Evolutionary conservation across 2,797 vertebrate species (phyloP).

Genomic region (Siniperca obscura): DNA sequence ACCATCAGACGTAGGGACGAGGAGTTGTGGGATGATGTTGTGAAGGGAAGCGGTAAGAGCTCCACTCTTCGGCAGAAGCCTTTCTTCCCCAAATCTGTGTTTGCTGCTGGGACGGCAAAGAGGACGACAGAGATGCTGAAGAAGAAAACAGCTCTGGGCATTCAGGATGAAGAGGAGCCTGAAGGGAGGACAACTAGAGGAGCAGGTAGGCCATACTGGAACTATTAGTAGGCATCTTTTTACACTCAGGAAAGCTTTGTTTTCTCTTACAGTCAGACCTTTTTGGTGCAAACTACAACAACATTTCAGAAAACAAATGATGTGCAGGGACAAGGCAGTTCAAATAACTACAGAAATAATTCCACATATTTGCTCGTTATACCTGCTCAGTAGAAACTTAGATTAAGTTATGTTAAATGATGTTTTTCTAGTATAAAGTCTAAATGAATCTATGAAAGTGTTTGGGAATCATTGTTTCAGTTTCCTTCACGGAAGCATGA

Average conservation of each 20-base stretch:
- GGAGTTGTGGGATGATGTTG: background rate
- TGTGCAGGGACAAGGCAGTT: background rate
- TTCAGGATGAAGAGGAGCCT: slow-evolving; percentile 16
- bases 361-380: background rate
- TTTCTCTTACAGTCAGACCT: background rate
- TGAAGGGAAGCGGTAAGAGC: slow-evolving; percentile 15
- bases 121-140: slow-evolving; percentile 74
- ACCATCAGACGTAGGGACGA: background rate
- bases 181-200: background rate
- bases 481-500: background rate
- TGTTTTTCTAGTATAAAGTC: background rate
- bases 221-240: no score
- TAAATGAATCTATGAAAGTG: background rate
- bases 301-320: background rate
- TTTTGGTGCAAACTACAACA: background rate
- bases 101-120: slow-evolving; percentile 88
- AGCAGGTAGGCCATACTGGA: slow-evolving; percentile 39
- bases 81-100: slow-evolving; percentile 79
- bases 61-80: slow-evolving; percentile 15
- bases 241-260: background rate
- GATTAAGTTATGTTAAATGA: background rate
- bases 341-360: background rate
- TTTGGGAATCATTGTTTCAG: background rate
- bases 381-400: background rate
- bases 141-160: slow-evolving; percentile 45